Evolutionary conservation across 2,113 vertebrate species (phyloP).

Genomic region (Gulo gulo): DNA sequence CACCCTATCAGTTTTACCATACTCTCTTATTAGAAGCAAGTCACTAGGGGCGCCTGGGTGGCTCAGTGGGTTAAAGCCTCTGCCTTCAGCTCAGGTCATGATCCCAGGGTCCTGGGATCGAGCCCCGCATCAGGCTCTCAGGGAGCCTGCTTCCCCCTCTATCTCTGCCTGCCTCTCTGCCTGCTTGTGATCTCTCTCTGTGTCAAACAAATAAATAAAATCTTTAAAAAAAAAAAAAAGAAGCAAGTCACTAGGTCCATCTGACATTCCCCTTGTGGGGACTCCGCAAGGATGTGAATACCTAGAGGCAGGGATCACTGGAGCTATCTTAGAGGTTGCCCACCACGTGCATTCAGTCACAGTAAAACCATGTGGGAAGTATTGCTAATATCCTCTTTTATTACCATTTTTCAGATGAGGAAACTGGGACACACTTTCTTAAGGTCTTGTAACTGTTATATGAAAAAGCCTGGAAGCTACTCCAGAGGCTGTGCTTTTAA

Average conservation of each 20-base stretch:
- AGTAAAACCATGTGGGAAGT: not conserved
- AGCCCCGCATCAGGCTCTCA: too few relatives aligned
- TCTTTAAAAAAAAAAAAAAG: too few relatives aligned
- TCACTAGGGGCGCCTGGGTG: too few relatives aligned
- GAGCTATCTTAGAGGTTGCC: not conserved
- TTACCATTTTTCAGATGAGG: not conserved
- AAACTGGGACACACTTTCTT: not conserved
- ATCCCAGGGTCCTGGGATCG: too few relatives aligned
- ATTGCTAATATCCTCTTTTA: not conserved
- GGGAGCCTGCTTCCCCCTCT: too few relatives aligned
- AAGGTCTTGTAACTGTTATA: not conserved
- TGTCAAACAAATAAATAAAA: too few relatives aligned
- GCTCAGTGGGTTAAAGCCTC: too few relatives aligned
- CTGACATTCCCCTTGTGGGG: too few relatives aligned
- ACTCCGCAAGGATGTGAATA: not conserved
- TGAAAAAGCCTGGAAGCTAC: not conserved
- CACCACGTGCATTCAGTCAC: fast-evolving
- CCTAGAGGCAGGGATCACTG: not conserved
- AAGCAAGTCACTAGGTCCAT: not conserved
- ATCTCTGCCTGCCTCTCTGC: too few relatives aligned
- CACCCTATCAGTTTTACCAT: not conserved
- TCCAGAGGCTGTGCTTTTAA: not conserved
- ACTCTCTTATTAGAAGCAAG: not conserved
- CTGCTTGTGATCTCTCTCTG: too few relatives aligned
- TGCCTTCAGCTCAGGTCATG: too few relatives aligned